Evolutionary conservation across 2,888 invertebrate species (phyloP), one percentile per base, ranked within the genome.

Genomic region (Mechanitis mazaeus): DNA sequence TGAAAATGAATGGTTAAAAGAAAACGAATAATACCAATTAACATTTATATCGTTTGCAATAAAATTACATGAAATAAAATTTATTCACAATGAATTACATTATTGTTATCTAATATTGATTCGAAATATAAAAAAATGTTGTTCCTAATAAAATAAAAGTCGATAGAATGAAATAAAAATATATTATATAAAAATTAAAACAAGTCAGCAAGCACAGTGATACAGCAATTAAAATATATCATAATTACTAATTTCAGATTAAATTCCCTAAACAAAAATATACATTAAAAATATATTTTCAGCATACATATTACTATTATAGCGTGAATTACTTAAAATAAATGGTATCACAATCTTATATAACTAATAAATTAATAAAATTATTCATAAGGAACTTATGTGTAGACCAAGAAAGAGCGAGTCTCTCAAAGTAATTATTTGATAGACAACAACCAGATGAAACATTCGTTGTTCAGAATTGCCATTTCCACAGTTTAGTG

Each of bases 341-440:
- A 84, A 87, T 88, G 87, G 89, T 89, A 89, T 89, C 89, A 89
- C 89, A 85, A 85, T 85, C 87, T 89, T 88, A 87, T 72, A 80
- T 75, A 77, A 81, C 85, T 84, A 71, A 64, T 71, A 77, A 76
- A 72, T 78, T 77, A 81, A 83, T 83, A 82, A 80, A 77, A 81
- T 84, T 83, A 85, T 76, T 80, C 76, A 78, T 73, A 81, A 89
- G 89, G 89, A 89, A 89, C 89, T 87, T 87, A 88, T 73, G 78
- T 72, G 84, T 86, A 88, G 83, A 87, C 84, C 82, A 79, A 76
- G 76, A 74, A 81, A 78, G 71, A 80, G 78, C 71, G 72, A 80
- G 79, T 82, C 79, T 81, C 77, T 84, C 73, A 75, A 65, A 76
- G 68, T 75, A 79, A 74, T 85, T 85, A 87, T 82, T 85, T 69